Percentiles rank a stretch among this genome's conserved stretches.
phyloP scores from a whole-genome alignment of 2,888 invertebrate species.

The Himalopsyche tibetana region DNA sequence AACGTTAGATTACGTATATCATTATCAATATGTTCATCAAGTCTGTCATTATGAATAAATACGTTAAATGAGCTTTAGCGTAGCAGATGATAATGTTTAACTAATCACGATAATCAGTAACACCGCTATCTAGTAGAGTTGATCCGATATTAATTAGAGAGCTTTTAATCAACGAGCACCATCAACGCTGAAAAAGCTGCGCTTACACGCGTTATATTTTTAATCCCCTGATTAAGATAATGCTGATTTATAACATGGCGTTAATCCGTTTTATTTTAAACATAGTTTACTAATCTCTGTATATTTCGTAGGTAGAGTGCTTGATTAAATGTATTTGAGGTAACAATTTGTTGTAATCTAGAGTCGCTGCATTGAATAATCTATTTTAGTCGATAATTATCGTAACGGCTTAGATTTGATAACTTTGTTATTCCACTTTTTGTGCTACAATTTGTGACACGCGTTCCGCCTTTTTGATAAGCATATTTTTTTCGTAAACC shows the following conservation, averaged over 20 bases:
- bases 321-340: too few relatives aligned
- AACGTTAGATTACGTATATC: too few relatives aligned
- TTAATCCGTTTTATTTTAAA: neutral
- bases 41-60: neutral
- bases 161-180: constrained; percentile 24
- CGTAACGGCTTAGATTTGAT: too few relatives aligned
- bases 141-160: constrained; percentile 40
- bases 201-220: constrained; percentile 2
- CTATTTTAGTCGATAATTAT: too few relatives aligned
- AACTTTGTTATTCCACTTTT: too few relatives aligned
- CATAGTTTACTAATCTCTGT: neutral
- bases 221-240: constrained; percentile 15
- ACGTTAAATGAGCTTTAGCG: neutral
- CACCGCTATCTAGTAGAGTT: neutral
- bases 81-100: constrained; percentile 10
- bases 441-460: too few relatives aligned
- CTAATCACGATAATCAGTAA: constrained; percentile 28
- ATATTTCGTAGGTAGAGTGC: too few relatives aligned
- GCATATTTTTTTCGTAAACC: too few relatives aligned
- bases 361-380: too few relatives aligned
- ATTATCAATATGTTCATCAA: neutral
- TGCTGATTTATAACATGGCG: constrained; percentile 29
- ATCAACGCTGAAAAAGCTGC: constrained; percentile 23
- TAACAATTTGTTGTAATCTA: too few relatives aligned
- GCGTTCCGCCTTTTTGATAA: too few relatives aligned